phyloP scores from a whole-genome alignment of 2,113 vertebrate species.

The Mesitornis unicolor region DNA sequence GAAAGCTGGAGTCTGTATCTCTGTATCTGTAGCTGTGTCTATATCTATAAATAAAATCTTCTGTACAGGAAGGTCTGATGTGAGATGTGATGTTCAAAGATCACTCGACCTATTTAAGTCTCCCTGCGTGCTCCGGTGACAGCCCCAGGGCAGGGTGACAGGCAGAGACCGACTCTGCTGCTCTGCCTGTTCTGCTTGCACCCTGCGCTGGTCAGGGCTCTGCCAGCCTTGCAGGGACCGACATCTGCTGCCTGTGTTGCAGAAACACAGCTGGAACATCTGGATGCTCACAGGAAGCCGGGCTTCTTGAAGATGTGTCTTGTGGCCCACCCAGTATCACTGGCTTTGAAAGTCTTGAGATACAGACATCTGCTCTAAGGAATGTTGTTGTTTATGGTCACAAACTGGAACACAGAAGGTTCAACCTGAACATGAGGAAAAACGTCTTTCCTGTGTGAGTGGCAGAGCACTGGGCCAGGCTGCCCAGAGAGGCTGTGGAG shows the following conservation, averaged over 20 bases:
- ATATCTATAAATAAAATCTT: background rate
- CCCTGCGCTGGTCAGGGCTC: too few relatives aligned
- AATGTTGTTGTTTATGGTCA: too few relatives aligned
- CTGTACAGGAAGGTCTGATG: background rate
- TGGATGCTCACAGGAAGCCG: rapidly evolving
- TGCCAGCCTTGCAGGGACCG: background rate
- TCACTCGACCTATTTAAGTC: background rate
- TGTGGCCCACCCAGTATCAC: rapidly evolving
- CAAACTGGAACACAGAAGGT: too few relatives aligned
- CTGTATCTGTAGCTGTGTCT: background rate
- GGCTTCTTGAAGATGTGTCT: rapidly evolving
- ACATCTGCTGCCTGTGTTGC: rapidly evolving
- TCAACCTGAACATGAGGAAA: too few relatives aligned
- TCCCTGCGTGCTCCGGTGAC: background rate
- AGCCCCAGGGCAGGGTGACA: background rate
- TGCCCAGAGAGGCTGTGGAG: too few relatives aligned
- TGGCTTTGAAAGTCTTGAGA: rapidly evolving
- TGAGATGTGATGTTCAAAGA: background rate
- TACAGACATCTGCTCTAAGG: rapidly evolving
- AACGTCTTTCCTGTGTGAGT: too few relatives aligned
- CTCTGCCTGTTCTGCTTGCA: too few relatives aligned
- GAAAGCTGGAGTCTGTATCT: background rate
- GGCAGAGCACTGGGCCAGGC: too few relatives aligned
- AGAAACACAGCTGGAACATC: background rate
- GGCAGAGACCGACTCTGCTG: too few relatives aligned